Evolutionary conservation across 2,888 invertebrate species (phyloP), one percentile per base, ranked within the genome.

Genomic region (Amphipoea lucens): DNA sequence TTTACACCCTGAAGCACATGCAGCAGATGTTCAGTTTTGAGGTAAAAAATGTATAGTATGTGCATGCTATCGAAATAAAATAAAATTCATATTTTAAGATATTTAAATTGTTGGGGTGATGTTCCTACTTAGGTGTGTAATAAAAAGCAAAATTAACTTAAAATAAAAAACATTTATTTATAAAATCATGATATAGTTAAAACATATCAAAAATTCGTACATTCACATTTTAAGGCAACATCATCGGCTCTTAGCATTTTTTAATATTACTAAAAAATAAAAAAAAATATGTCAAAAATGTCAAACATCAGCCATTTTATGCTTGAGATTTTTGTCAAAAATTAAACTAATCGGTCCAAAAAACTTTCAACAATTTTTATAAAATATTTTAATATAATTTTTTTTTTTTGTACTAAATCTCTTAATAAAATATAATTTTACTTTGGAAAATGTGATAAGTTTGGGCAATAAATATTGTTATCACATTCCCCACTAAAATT

Each of bases 261-360:
- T 70, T 57, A 71, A 54, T 76, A 73, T 75, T 81, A 81, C 67
- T 81, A 82, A 81, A 90, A 82, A 81, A 82, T 69, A 76, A 83
- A 85, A 88, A 88, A 76, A 79, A 78, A 82, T 84, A 87, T 85
- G 74, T 90, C 94, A 96, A 96, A 96, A 96, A 96, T 95, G 93
- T 96, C 96, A 95, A 94, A 92, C 93, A 94, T 95, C 96, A 96
- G 96, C 96, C 96, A 96, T 96, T 89, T 91, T 91, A 87, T 90
- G 93, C 92, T 94, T 94, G 95, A 96, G 94, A 96, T 96, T 96
- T 96, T 96, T 96, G 93, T 87, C 81, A 85, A 87, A 86, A 90
- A 90, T 85, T 88, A 90, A 90, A 78, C 68, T 90, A 87, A 90
- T 93, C 93, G 92, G 90, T 92, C 93, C 91, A 90, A 91, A 89